phyloP scores from a whole-genome alignment of 1,140 invertebrate species.

The Thrips palmi region DNA sequence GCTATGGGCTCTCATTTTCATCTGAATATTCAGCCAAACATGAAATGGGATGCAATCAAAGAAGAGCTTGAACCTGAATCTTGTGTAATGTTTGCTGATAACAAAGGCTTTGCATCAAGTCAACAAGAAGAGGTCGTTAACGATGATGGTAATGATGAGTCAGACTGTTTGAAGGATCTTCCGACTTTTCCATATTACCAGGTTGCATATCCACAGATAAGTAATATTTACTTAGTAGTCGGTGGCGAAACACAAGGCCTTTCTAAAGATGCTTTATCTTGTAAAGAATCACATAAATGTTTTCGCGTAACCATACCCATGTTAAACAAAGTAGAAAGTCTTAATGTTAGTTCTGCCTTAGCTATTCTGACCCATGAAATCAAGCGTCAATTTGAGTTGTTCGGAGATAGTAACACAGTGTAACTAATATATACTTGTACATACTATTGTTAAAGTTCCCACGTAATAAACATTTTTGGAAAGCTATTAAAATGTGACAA shows the following conservation, averaged over 20 bases:
- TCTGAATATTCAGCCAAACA: slow-evolving; percentile 38
- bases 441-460: too few species aligned
- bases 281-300: too few species aligned
- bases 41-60: slow-evolving; percentile 43
- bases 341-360: slow-evolving; percentile 65
- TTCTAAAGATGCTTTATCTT: slow-evolving; percentile 44
- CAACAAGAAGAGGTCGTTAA: slow-evolving; percentile 15
- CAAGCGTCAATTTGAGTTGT: slow-evolving; percentile 51
- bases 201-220: slow-evolving; percentile 30
- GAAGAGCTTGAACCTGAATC: slow-evolving; percentile 28
- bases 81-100: slow-evolving; percentile 55
- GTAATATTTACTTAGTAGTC: slow-evolving; percentile 45
- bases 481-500: too few species aligned
- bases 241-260: slow-evolving; percentile 81
- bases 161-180: slow-evolving; percentile 20
- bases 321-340: slow-evolving; percentile 56
- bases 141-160: slow-evolving; percentile 17
- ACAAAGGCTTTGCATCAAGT: slow-evolving; percentile 23
- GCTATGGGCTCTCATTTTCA: slow-evolving; percentile 70
- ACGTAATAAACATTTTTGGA: too few species aligned
- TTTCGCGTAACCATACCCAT: slow-evolving; percentile 58
- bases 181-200: slow-evolving; percentile 42
- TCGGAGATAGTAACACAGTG: too few species aligned
- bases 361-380: slow-evolving; percentile 76
- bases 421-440: too few species aligned